These are phyloP conservation scores for Pocillopora verrucosa DNA, from an alignment of 64 coral and sea anemone species.

Conservation along the genomic window DNA sequence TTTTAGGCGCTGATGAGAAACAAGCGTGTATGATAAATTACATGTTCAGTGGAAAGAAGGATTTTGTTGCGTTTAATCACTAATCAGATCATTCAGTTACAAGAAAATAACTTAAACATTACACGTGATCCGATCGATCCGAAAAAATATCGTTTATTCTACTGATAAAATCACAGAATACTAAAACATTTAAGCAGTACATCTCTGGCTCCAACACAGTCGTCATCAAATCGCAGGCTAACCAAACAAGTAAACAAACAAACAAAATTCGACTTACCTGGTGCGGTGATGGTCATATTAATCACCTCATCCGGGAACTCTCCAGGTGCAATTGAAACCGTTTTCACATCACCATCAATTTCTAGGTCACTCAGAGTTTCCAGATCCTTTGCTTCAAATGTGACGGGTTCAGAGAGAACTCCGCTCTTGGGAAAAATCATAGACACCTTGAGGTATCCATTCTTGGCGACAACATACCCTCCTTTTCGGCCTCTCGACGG, in stretches of 20 bases:
- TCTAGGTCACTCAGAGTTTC: constrained; percentile 67
- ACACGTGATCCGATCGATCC: no score
- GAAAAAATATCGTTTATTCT: no score
- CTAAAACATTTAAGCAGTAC: not conserved
- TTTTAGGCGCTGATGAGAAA: constrained; percentile 21
- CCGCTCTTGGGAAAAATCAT: constrained; percentile 68
- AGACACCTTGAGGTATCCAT: constrained; percentile 59
- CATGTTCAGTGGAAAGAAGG: no score
- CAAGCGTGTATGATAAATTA: not conserved
- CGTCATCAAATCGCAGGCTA: not conserved
- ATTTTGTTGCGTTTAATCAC: no score
- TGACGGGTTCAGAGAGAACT: constrained; percentile 46
- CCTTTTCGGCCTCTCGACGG: constrained; percentile 73
- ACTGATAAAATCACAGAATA: no score
- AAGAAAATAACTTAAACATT: no score
- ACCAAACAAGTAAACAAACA: not conserved
- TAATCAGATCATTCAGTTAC: no score
- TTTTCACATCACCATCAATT: constrained; percentile 65
- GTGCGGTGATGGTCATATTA: constrained; percentile 86
- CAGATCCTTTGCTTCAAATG: constrained; percentile 69
- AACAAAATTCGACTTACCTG: constrained; percentile 40
- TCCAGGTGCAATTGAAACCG: constrained; percentile 49
- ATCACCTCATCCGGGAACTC: constrained; percentile 60
- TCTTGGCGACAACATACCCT: constrained; percentile 57
- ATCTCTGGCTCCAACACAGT: not conserved